Conservation (phyloP, 2,113 vertebrate genomes). For the Astur gentilis region DNA sequence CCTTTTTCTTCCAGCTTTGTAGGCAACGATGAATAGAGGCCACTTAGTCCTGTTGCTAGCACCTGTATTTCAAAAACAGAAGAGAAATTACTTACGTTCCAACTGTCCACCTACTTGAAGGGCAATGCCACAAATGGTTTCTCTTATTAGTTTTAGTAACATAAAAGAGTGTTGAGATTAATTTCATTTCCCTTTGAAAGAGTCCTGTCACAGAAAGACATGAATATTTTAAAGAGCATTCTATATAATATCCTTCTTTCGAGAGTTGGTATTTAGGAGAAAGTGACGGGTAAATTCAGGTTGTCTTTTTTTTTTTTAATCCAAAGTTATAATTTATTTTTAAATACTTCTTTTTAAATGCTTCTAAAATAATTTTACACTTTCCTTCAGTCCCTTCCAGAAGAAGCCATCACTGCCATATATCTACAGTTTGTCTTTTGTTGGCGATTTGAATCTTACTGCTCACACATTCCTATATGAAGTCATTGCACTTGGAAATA, state of each 20-base stretch:
- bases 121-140: not conserved
- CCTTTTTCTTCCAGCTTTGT: slow-evolving; percentile 87
- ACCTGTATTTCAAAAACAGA: slow-evolving; percentile 75
- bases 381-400: not conserved
- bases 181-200: not conserved
- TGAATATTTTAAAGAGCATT: not conserved
- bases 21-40: slow-evolving; percentile 93
- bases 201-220: not conserved
- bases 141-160: not conserved
- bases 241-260: not conserved
- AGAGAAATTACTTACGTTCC: not conserved
- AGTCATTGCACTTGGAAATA: not conserved
- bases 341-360: not conserved
- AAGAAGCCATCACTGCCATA: not conserved
- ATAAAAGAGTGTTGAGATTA: not conserved
- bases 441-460: not conserved
- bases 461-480: not conserved
- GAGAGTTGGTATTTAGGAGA: not conserved
- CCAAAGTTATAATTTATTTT: not conserved
- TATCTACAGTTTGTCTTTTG: not conserved
- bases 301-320: not conserved
- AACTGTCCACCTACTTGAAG: not conserved
- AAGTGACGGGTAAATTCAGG: not conserved
- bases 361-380: not conserved
- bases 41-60: slow-evolving; percentile 93